phyloP scores from a whole-genome alignment of 1,140 invertebrate genomes.

The Tetranychus urticae region DNA sequence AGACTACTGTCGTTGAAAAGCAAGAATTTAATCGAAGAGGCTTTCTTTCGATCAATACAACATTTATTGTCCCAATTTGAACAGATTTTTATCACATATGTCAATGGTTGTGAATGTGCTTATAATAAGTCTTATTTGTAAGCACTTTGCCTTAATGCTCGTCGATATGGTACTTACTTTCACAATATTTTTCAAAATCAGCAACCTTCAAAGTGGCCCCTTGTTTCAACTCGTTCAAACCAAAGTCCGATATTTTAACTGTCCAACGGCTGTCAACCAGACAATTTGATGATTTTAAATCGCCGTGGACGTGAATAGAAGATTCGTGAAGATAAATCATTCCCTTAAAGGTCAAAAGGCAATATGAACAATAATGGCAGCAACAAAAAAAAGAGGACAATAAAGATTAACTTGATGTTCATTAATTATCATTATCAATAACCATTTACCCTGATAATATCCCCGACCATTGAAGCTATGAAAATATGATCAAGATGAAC shows the following conservation, averaged over 20 bases:
- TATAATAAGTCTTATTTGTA: too few species aligned
- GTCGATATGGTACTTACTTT: not conserved
- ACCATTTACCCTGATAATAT: not conserved
- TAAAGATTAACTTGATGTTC: not conserved
- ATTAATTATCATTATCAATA: not conserved
- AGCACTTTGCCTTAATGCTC: not conserved
- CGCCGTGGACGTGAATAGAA: constrained; percentile 64
- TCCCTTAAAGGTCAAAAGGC: constrained; percentile 17
- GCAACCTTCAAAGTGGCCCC: constrained; percentile 31
- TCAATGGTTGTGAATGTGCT: too few species aligned
- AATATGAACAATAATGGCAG: not conserved
- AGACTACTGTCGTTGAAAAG: too few species aligned
- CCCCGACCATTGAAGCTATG: constrained; percentile 35
- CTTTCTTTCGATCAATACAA: too few species aligned
- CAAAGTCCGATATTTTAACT: constrained; percentile 79
- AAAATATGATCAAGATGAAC: constrained; percentile 86
- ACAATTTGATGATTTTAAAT: constrained; percentile 81
- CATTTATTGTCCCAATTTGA: too few species aligned
- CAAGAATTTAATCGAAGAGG: too few species aligned
- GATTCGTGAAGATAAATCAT: constrained; percentile 86
- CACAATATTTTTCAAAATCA: not conserved
- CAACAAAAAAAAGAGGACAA: not conserved
- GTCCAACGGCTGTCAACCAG: constrained; percentile 85
- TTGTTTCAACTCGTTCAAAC: constrained; percentile 38
- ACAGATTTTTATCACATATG: too few species aligned